A percentile compares a stretch with the other conserved stretches of the same genome.
phyloP scores from a whole-genome alignment of 1,140 invertebrate genomes.

The Pygmarrhopalites habei region DNA sequence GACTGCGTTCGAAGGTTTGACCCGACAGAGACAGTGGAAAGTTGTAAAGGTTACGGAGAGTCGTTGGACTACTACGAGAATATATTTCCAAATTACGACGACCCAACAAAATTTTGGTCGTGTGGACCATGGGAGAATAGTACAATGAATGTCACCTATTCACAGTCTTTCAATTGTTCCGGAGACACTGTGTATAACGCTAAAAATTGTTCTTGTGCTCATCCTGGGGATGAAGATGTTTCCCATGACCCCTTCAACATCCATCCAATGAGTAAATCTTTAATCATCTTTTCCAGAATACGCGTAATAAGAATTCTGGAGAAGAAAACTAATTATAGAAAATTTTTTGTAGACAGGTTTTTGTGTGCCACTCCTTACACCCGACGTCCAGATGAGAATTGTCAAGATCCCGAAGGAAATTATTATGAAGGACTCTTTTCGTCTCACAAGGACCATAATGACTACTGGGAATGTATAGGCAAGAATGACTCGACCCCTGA shows the following conservation, averaged over 20 bases:
- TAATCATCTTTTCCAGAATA: not conserved
- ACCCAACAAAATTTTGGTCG: not conserved
- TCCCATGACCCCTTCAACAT: not conserved
- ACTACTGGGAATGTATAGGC: not conserved
- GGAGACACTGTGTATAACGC: not conserved
- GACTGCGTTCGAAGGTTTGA: too few relatives aligned
- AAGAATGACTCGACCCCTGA: not conserved
- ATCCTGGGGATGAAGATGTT: not conserved
- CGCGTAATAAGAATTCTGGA: not conserved
- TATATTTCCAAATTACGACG: not conserved
- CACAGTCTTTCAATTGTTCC: not conserved
- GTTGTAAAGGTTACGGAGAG: not conserved
- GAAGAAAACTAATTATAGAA: not conserved
- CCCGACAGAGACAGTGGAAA: not conserved
- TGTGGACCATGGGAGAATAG: not conserved
- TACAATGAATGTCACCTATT: not conserved
- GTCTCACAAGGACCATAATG: not conserved
- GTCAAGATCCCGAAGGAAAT: not conserved
- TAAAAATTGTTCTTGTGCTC: not conserved
- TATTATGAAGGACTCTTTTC: not conserved
- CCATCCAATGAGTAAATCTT: not conserved
- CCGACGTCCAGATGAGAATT: not conserved
- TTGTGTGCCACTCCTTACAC: not conserved
- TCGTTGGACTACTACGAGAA: not conserved
- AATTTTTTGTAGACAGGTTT: constrained; percentile 1